Percentiles rank a stretch among this genome's conserved stretches.
phyloP scores from a whole-genome alignment of 2,888 invertebrate genomes.

The Torymus aiolomorphi region DNA sequence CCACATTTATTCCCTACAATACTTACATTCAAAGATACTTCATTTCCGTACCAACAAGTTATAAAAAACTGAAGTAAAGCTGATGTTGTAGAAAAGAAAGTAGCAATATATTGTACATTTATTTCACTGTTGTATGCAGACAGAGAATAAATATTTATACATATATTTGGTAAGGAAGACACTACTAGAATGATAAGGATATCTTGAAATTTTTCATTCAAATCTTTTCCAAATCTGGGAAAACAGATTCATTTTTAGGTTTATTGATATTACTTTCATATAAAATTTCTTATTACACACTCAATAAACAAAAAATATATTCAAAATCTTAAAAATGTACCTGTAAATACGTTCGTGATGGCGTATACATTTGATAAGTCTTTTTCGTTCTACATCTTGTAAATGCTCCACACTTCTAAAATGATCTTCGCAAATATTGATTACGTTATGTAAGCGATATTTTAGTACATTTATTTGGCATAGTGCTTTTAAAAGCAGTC shows the following conservation, averaged over 20 bases:
- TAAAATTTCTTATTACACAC: no score
- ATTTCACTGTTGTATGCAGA: slow-evolving; percentile 10
- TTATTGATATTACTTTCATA: no score
- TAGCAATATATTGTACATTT: slow-evolving; percentile 36
- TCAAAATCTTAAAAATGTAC: slow-evolving; percentile 2
- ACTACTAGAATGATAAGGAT: slow-evolving; percentile 34
- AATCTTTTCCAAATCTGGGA: slow-evolving; percentile 38
- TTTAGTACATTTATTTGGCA: slow-evolving; percentile 32
- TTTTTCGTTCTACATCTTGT: neutral
- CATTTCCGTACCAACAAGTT: slow-evolving; percentile 47
- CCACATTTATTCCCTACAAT: no score
- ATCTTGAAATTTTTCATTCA: slow-evolving; percentile 36
- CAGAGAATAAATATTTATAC: slow-evolving; percentile 47
- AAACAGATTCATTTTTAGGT: neutral
- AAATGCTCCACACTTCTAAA: neutral
- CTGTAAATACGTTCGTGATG: slow-evolving; percentile 45
- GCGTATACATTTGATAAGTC: slow-evolving; percentile 10
- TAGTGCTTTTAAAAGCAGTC: slow-evolving; percentile 21
- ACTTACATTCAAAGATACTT: slow-evolving; percentile 34
- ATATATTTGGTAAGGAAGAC: slow-evolving; percentile 47
- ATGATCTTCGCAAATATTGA: no score
- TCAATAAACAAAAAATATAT: no score
- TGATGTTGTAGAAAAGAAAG: slow-evolving; percentile 37
- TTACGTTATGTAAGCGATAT: slow-evolving; percentile 31
- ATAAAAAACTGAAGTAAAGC: slow-evolving; percentile 46